These are phyloP conservation scores for Halictus quadricinctus DNA, from an alignment of 2,888 invertebrate species.

Conservation along the genomic window DNA sequence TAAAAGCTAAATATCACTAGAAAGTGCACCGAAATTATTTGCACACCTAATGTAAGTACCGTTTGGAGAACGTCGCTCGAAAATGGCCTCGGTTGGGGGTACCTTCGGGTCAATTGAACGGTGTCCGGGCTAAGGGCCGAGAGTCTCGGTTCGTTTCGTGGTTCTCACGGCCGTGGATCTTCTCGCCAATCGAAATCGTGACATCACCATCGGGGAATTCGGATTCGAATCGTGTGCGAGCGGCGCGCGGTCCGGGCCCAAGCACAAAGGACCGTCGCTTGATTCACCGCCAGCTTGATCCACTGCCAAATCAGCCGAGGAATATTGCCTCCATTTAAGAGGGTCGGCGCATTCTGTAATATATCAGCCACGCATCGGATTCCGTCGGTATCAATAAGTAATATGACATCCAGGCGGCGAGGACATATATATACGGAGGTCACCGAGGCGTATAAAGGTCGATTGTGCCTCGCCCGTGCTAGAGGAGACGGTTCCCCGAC, in stretches of 20 bases:
- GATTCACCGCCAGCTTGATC: conserved; percentile 64
- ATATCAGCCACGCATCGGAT: conserved; percentile 54
- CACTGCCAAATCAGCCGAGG: conserved; percentile 63
- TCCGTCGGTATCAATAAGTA: conserved; percentile 70
- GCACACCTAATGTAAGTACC: neutral
- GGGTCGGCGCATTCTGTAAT: conserved; percentile 51
- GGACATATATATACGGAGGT: conserved; percentile 62
- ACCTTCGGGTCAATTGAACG: conserved; percentile 3
- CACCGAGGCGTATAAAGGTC: conserved; percentile 57
- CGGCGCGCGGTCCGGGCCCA: neutral
- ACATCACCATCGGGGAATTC: conserved; percentile 64
- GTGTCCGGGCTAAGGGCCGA: neutral
- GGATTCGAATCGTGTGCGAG: conserved; percentile 61
- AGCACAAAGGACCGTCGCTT: conserved; percentile 45
- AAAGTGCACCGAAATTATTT: neutral
- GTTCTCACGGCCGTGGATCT: conserved; percentile 64
- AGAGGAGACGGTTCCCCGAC: neutral
- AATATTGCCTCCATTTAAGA: conserved; percentile 68
- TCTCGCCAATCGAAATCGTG: conserved; percentile 63
- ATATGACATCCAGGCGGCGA: conserved; percentile 70
- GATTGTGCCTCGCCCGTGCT: conserved; percentile 53
- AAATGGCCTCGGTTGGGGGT: neutral
- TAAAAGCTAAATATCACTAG: neutral
- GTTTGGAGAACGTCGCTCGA: neutral
- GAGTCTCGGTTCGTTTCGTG: conserved; percentile 31